Base-by-base conservation (phyloP, 1,140 invertebrate species). In the Linepithema humile region DNA sequence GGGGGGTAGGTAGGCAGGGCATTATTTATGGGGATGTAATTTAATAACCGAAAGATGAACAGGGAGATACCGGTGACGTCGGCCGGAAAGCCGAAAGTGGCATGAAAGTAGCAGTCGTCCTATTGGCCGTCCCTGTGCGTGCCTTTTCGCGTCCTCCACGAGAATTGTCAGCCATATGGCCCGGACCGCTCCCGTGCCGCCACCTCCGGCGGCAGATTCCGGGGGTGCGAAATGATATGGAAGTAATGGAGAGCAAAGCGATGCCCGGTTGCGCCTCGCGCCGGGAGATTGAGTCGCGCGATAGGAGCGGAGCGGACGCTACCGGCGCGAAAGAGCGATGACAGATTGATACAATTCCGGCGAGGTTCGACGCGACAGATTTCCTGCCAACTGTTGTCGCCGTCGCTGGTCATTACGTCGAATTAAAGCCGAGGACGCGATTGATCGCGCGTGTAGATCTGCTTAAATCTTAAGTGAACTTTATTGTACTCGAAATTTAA, bases 181-280 rank as follows among this genome's bases (percentile, higher is more conserved):
- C 53, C 59, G 87, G 88, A 83, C 69, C 62, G 77, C 73, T 62
- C 45, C 60, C 82, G 85, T 69, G 82, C 84, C 78, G 77, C 85
- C 83, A 86, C 85, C 85, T 86, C 55, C n/a, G n/a, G 43, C 43
- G 48, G 55, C 20, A 53, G 77, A 60, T 91, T 92, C 89, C 90
- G 91, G 88, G 93, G 93, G 94, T 94, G 93, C 87, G 93, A 94
- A 94, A 94, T 94, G 93, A 94, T 94, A 94, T 93, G 93, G 93
- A 94, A 94, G 94, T 94, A 94, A 94, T 94, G 89, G 90, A 92
- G 91, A 92, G 92, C 89, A 40, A 83, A 60, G 59, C 59, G 78
- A 89, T 64, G 83, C 89, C 90, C 90, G 91, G 90, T 92, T 92
- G 92, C 91, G 91, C 92, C 91, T 91, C 86, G 90, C 62, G 90